Percentiles rank a stretch among this genome's conserved stretches.
Evolutionary conservation across 2,888 invertebrate species (phyloP).

Genomic region (Euspilapteryx auroguttella): DNA sequence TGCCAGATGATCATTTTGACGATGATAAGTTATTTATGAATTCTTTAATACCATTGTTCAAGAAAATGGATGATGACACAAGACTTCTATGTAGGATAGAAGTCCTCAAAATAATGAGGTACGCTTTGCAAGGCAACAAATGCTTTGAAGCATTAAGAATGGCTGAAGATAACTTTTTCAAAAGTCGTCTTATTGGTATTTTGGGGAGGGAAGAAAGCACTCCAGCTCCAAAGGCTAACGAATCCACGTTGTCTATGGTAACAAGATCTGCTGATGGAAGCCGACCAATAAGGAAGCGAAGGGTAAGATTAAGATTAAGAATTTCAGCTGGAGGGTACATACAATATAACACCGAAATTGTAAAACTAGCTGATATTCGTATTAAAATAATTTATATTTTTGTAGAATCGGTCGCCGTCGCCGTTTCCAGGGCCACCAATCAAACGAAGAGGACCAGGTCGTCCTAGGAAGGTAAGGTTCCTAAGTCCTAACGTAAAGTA

Average conservation of each 20-base stretch:
- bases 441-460: constrained; percentile 41
- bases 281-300: constrained; percentile 35
- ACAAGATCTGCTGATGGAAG: constrained; percentile 46
- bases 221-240: too few species aligned
- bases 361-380: too few species aligned
- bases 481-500: too few species aligned
- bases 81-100: constrained; percentile 39
- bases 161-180: constrained; percentile 30
- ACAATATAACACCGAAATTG: too few species aligned
- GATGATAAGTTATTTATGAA: constrained; percentile 49
- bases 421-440: too few species aligned
- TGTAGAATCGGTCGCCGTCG: constrained; percentile 34
- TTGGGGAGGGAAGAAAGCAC: constrained; percentile 23
- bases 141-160: constrained; percentile 32
- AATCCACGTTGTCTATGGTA: constrained; percentile 36
- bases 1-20: constrained; percentile 45
- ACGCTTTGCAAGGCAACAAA: constrained; percentile 37
- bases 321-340: too few species aligned
- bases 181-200: constrained; percentile 21
- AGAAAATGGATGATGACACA: constrained; percentile 49
- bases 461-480: constrained; percentile 43
- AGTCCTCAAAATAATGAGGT: constrained; percentile 37
- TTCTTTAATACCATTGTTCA: constrained; percentile 39
- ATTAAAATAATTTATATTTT: constrained; percentile 8
- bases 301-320: too few species aligned